These are phyloP conservation scores for Tiliacea aurago DNA, from an alignment of 2,888 invertebrate genomes.

Conservation along the genomic window DNA sequence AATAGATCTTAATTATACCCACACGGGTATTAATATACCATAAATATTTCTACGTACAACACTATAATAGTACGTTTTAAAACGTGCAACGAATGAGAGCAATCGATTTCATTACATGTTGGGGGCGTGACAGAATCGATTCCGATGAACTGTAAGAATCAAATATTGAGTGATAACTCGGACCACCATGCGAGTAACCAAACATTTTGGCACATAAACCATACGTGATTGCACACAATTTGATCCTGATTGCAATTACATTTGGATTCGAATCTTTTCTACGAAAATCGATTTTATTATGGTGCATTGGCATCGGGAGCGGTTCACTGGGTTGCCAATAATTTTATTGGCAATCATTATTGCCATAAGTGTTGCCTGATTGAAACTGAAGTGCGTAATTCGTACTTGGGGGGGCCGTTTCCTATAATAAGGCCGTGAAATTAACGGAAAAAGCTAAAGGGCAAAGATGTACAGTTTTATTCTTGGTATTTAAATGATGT, in stretches of 20 bases:
- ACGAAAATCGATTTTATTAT: constrained; percentile 57
- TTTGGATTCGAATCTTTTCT: constrained; percentile 53
- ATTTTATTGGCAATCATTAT: constrained; percentile 62
- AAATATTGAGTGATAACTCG: constrained; percentile 73
- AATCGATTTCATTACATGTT: constrained; percentile 68
- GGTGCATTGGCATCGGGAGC: constrained; percentile 33
- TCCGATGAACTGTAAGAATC: constrained; percentile 73
- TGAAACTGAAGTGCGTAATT: constrained; percentile 64
- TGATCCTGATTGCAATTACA: constrained; percentile 70
- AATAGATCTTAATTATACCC: constrained; percentile 60
- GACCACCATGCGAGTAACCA: constrained; percentile 69
- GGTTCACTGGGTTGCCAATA: constrained; percentile 52
- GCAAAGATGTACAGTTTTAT: constrained; percentile 47
- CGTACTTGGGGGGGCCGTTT: constrained; percentile 28
- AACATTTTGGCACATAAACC: constrained; percentile 67
- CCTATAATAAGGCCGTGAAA: constrained; percentile 47
- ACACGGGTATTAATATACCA: constrained; percentile 54
- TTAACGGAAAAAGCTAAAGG: constrained; percentile 31
- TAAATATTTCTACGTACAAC: constrained; percentile 56
- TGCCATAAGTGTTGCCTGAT: constrained; percentile 62
- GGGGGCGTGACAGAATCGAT: constrained; percentile 70
- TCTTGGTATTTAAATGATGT: constrained; percentile 26
- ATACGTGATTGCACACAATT: constrained; percentile 69
- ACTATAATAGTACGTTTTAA: constrained; percentile 49
- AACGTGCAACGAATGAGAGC: constrained; percentile 62